Evolutionary conservation across 2,797 vertebrate genomes (phyloP), one percentile per base, ranked within the genome.

Genomic region (Melanotaenia pygmaea): DNA sequence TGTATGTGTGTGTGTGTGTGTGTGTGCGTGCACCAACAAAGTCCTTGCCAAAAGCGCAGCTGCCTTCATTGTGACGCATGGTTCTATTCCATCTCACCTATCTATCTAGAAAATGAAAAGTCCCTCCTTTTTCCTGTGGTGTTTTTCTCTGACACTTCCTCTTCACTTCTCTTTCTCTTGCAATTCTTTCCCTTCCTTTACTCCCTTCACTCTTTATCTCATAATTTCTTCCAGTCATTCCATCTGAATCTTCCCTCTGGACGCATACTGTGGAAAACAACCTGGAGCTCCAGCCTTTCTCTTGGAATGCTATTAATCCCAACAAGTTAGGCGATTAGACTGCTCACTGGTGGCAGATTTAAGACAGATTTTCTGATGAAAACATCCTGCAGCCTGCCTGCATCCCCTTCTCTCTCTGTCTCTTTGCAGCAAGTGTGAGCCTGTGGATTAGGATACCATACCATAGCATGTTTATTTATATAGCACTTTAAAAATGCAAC

Each of bases 1-100:
- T 22, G 66, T 73, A 57, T 51, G 54, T 72, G 69, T 74, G 67
- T 22, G 66, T 72, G 60, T 51, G 54, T 72, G 69, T 74, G 67
- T 65, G 28, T 20, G 51, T 75, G 73, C 59, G 77, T 60, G 64
- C n/a, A 59, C 90, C 82, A 88, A 86, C 83, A 91, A 93, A 91
- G 89, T 91, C 93, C 91, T 96, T 95, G 93, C 95, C 91, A 90
- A 93, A 84, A 96, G 93, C 89, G 74, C 79, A 86, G 92, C 86
- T 90, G 88, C 81, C 85, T 94, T 91, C 89, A 91, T 93, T 91
- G 91, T 89, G 90, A 94, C 71, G 77, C 93, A 90, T 87, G 82
- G 87, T 90, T 91, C 86, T 86, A 87, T 91, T 93, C 88, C 90
- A 93, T 95, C 93, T 87, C 90, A 94, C 92, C 94, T 94, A 94